phyloP scores from a whole-genome alignment of 1,140 invertebrate species.

The Lepidurus apus region DNA sequence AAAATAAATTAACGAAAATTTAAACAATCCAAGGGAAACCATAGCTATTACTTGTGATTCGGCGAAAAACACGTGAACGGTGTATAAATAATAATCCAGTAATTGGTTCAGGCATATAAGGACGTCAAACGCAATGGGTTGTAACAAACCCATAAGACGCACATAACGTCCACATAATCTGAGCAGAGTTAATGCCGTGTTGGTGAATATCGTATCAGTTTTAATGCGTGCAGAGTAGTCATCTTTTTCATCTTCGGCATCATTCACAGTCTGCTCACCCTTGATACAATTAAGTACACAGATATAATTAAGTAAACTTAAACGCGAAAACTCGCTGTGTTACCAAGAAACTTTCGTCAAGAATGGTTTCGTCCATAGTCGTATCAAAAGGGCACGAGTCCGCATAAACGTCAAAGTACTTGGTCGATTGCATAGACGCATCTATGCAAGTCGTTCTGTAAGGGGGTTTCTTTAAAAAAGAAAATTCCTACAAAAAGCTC shows the following conservation, averaged over 20 bases:
- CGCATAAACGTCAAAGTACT: not conserved
- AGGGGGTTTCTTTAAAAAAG: not conserved
- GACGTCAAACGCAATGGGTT: constrained; percentile 87
- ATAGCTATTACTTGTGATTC: constrained; percentile 35
- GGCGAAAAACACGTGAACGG: constrained; percentile 84
- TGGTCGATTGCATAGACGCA: not conserved
- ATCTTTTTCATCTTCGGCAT: not conserved
- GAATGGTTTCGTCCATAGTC: not conserved
- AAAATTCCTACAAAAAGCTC: not conserved
- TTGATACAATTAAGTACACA: not conserved
- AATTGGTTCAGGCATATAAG: constrained; percentile 85
- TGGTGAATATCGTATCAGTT: constrained; percentile 60
- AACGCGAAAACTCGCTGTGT: not conserved
- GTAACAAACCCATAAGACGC: constrained; percentile 85
- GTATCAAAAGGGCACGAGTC: not conserved
- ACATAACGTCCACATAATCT: constrained; percentile 85
- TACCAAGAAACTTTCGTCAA: constrained; percentile 10
- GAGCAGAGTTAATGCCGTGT: constrained; percentile 87
- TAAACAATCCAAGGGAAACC: constrained; percentile 32
- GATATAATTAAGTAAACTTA: not conserved
- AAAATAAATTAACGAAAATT: not conserved
- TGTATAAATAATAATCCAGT: constrained; percentile 91
- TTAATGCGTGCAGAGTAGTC: not conserved
- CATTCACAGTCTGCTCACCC: not conserved
- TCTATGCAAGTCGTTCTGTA: not conserved